These are phyloP conservation scores for Beroe forskalii DNA, from an alignment of 37 sponge, comb jelly and placozoan genomes.

Conservation along the genomic window DNA sequence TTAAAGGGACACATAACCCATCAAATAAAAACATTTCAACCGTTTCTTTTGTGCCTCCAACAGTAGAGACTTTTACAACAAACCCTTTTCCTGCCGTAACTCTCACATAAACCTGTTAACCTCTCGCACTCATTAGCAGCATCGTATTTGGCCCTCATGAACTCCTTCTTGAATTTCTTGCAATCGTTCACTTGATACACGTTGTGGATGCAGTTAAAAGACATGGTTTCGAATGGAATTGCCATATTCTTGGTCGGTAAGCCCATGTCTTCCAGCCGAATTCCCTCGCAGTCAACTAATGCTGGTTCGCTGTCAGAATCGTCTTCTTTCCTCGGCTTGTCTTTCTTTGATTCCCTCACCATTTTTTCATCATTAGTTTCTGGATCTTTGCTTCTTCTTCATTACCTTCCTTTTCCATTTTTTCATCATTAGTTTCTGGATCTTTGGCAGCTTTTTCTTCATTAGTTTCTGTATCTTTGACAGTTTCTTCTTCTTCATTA, in stretches of 20 bases:
- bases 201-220: neutral
- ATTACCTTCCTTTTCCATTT: neutral
- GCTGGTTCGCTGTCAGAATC: neutral
- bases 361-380: neutral
- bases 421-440: neutral
- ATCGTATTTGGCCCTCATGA: neutral
- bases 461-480: neutral
- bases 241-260: neutral
- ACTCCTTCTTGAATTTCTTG: neutral
- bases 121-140: neutral
- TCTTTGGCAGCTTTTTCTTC: neutral
- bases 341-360: neutral
- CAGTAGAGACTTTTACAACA: neutral
- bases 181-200: neutral
- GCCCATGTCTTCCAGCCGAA: neutral
- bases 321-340: neutral
- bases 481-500: neutral
- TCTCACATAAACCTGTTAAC: neutral
- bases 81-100: neutral
- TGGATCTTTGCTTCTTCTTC: neutral
- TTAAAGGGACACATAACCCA: no score
- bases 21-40: no score
- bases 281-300: neutral
- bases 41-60: neutral
- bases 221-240: neutral